Conservation (phyloP, 2,113 vertebrate species). For the Takifugu bimaculatus region DNA sequence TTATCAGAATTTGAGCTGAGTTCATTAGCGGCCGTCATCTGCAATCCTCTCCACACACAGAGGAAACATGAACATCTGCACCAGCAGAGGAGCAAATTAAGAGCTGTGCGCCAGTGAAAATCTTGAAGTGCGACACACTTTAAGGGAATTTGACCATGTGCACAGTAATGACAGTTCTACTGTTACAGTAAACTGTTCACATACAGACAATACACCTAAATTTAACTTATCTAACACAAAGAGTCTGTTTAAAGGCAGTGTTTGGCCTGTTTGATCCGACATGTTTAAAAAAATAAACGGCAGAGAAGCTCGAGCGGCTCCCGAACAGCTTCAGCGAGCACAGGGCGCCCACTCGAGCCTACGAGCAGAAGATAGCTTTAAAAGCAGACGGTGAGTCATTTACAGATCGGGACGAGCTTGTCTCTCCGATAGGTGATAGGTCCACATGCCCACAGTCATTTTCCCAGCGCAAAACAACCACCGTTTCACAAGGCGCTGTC, state of each 20-base stretch:
- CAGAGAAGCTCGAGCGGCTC: slow-evolving; percentile 9
- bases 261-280: slow-evolving; percentile 34
- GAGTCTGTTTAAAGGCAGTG: slow-evolving; percentile 27
- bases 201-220: neutral
- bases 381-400: slow-evolving; percentile 16
- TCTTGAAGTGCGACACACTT: neutral
- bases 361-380: slow-evolving; percentile 7
- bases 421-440: slow-evolving; percentile 28
- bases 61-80: too few relatives aligned
- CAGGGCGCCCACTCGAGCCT: slow-evolving; percentile 36
- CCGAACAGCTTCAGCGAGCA: neutral
- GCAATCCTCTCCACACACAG: too few relatives aligned
- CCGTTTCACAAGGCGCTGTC: slow-evolving; percentile 13
- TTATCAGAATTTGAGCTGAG: too few relatives aligned
- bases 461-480: slow-evolving; percentile 6
- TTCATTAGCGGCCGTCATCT: too few relatives aligned
- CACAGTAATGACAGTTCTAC: neutral
- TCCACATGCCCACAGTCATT: neutral
- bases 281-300: slow-evolving; percentile 4
- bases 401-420: slow-evolving; percentile 5
- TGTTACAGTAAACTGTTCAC: neutral
- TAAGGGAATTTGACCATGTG: neutral
- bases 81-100: too few relatives aligned
- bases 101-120: neutral
- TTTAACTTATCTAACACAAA: slow-evolving; percentile 4